These are phyloP conservation scores for Crax fasciolata DNA, from an alignment of 2,797 vertebrate species.

Conservation along the genomic window DNA sequence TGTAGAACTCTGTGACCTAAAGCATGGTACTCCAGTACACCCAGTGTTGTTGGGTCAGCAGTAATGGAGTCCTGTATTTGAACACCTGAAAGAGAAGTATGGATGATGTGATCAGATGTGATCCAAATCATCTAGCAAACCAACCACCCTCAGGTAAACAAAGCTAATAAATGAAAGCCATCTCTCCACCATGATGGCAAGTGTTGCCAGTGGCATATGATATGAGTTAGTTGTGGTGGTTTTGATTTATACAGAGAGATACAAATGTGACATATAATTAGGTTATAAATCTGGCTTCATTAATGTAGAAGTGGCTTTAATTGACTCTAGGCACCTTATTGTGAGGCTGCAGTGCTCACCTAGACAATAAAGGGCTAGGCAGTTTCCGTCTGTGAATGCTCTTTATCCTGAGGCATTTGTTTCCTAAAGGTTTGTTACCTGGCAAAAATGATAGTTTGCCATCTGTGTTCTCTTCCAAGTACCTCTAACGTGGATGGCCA, in stretches of 20 bases:
- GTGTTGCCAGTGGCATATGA: conserved; percentile 32
- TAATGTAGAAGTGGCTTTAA: conserved; percentile 53
- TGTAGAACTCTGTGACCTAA: background rate
- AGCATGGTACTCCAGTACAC: background rate
- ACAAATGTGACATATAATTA: conserved; percentile 40
- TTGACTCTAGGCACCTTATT: conserved; percentile 41
- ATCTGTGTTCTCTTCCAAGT: conserved; percentile 29
- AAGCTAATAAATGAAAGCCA: conserved; percentile 34
- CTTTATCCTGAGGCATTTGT: conserved; percentile 38
- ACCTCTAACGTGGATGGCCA: background rate
- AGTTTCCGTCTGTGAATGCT: conserved; percentile 4
- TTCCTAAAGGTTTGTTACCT: conserved; percentile 43
- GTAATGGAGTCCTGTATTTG: background rate
- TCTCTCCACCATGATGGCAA: background rate
- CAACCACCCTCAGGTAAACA: conserved; percentile 18
- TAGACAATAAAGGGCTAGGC: conserved; percentile 36
- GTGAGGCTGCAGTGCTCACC: background rate
- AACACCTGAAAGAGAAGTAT: conserved; percentile 21
- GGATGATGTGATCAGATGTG: conserved; percentile 26
- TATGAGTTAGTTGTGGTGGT: conserved; percentile 63
- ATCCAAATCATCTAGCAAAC: conserved; percentile 14
- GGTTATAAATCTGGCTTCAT: conserved; percentile 49
- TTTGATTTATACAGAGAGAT: conserved; percentile 64
- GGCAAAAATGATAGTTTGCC: conserved; percentile 17
- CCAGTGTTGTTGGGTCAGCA: background rate